A percentile compares a stretch with the other conserved stretches of the same genome.
These are phyloP conservation scores for Triplophysa tibetana DNA, from an alignment of 2,113 vertebrate genomes.

Conservation along the genomic window DNA sequence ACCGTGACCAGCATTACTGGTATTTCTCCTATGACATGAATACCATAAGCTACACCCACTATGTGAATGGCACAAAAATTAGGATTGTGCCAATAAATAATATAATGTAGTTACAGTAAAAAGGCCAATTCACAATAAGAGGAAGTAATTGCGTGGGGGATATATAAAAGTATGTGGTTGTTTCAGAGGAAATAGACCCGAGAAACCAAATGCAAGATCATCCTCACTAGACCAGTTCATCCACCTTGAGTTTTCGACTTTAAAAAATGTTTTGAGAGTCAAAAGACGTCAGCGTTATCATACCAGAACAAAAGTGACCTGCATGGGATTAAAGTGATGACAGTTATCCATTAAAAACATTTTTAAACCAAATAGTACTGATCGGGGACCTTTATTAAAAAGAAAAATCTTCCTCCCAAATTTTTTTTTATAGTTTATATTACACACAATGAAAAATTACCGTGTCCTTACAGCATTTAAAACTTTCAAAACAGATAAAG, in stretches of 20 bases:
- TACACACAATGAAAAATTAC: too few species aligned
- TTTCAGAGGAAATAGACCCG: constrained; percentile 15
- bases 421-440: too few species aligned
- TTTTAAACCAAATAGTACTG: neutral
- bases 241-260: constrained; percentile 9
- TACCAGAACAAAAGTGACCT: constrained; percentile 14
- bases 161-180: neutral
- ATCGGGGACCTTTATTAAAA: neutral
- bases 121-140: neutral
- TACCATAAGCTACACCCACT: neutral
- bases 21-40: neutral
- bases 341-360: neutral
- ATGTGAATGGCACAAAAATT: neutral
- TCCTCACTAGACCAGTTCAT: constrained; percentile 49
- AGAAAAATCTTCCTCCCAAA: too few species aligned
- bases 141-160: neutral
- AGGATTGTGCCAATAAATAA: neutral
- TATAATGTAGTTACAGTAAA: neutral
- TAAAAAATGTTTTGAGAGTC: neutral
- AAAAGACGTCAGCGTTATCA: constrained; percentile 29
- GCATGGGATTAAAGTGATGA: neutral
- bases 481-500: neutral
- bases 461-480: neutral
- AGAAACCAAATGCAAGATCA: constrained; percentile 23
- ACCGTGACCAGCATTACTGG: neutral